These are phyloP conservation scores for Drosophila miranda DNA, from an alignment of 1,140 invertebrate species.

Conservation along the genomic window DNA sequence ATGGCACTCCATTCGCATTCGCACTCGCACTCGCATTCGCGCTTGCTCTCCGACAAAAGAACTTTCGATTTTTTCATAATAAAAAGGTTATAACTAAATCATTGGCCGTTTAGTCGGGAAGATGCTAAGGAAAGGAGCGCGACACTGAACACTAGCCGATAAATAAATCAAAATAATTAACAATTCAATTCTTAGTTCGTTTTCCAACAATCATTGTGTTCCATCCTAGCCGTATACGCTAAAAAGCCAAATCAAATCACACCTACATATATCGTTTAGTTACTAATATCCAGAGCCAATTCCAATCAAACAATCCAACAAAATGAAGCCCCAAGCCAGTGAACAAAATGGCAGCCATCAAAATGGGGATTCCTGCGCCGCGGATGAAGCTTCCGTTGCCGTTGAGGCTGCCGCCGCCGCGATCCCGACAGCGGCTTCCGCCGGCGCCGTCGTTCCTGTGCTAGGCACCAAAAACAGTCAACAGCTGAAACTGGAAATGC, in stretches of 20 bases:
- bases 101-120: conserved; percentile 77
- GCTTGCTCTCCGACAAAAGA: conserved; percentile 72
- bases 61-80: conserved; percentile 82
- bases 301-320: conserved; percentile 16
- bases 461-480: conserved; percentile 60
- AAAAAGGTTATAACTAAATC: conserved; percentile 82
- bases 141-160: conserved; percentile 20
- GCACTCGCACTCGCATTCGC: conserved; percentile 9
- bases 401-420: conserved; percentile 56
- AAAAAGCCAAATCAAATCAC: conserved; percentile 6
- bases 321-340: conserved; percentile 70
- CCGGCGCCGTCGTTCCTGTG: conserved; percentile 40
- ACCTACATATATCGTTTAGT: background rate
- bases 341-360: conserved; percentile 67
- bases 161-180: conserved; percentile 64
- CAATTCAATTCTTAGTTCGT: conserved; percentile 3
- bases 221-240: conserved; percentile 25
- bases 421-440: conserved; percentile 37
- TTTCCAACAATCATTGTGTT: conserved; percentile 13
- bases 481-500: conserved; percentile 75
- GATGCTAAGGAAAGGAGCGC: conserved; percentile 49
- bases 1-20: conserved; percentile 7
- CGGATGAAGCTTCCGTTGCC: conserved; percentile 58
- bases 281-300: conserved; percentile 20
- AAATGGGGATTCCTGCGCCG: conserved; percentile 59